phyloP scores from a whole-genome alignment of 2,888 invertebrate genomes.

The Eueremaeus valkanovi region DNA sequence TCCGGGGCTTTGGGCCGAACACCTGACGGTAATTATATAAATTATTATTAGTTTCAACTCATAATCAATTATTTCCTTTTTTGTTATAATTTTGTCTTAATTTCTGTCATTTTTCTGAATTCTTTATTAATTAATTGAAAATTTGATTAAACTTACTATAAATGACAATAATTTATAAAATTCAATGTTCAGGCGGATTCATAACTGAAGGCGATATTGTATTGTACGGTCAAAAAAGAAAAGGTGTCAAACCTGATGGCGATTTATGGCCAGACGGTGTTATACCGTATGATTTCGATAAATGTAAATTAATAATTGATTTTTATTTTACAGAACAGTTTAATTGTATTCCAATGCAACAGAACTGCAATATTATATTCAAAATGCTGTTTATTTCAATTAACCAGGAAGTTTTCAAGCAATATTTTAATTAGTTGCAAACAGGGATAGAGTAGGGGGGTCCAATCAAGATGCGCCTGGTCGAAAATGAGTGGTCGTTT shows the following conservation, averaged over 20 bases:
- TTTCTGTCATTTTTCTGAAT: too few species aligned
- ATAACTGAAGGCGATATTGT: constrained; percentile 24
- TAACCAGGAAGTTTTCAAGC: too few species aligned
- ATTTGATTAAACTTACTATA: not conserved
- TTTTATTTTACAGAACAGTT: too few species aligned
- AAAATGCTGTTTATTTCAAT: too few species aligned
- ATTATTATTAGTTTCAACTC: not conserved
- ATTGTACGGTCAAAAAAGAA: not conserved
- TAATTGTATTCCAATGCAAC: too few species aligned
- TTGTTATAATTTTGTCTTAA: too few species aligned
- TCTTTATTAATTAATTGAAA: not conserved
- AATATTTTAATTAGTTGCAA: too few species aligned
- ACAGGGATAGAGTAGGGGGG: too few species aligned
- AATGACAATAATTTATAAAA: not conserved
- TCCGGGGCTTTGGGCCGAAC: not conserved
- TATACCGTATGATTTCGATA: constrained; percentile 1
- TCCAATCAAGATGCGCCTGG: too few species aligned
- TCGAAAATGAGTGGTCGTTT: too few species aligned
- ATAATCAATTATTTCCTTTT: not conserved
- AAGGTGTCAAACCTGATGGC: not conserved
- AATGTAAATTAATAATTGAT: too few species aligned
- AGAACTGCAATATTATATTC: too few species aligned
- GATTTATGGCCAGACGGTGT: constrained; percentile 17
- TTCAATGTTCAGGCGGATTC: not conserved
- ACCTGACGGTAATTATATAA: not conserved